Evolutionary conservation across 2,888 invertebrate species (phyloP), one percentile per base, ranked within the genome.

Genomic region (Platycheirus rosarum): DNA sequence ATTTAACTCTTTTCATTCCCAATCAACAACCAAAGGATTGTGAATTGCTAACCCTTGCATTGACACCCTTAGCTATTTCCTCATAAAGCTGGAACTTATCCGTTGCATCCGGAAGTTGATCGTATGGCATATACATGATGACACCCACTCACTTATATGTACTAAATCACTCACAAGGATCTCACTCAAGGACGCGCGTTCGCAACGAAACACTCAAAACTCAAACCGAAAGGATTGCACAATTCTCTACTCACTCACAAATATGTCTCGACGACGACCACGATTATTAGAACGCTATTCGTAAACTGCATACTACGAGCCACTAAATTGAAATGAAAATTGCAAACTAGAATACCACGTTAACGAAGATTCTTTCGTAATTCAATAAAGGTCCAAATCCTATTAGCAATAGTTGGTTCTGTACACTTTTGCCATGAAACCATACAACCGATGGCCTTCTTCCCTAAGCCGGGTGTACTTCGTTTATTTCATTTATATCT

Each of bases 81-180:
- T 91, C 90, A 75, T 87, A 88, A 20, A 97, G 91, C 63, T 92
- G 92, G 91, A 95, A 98, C 84, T 95, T 93, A 84, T 95, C 94
- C 66, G 93, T 93, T 0, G 97, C 96, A 89, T 95, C 95, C 65
- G 95, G 94, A 78, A 97, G 91, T 84, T 94, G 92, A 85, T 94
- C 91, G 80, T 94, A 91, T 77, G 93, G 92, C 62, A 94, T 86
- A 88, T 90, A 88, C 89, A 89, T 89, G 37, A 73, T 86, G 69
- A 1, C 9, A 1, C 11, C 1, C 44, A 20, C 55, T 7, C 42
- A 51, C 57, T 65, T 65, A 46, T 68, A n/a, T n/a, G n/a, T 84
- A 70, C 75, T 48, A n/a, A n/a, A n/a, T 32, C 40, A 32, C 71
- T 62, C 62, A 29, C 18, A 16, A 71, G n/a, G 18, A 65, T 8